Evolutionary conservation across 2,113 vertebrate species (phyloP), one percentile per base, ranked within the genome.

Genomic region (Scophthalmus maximus): DNA sequence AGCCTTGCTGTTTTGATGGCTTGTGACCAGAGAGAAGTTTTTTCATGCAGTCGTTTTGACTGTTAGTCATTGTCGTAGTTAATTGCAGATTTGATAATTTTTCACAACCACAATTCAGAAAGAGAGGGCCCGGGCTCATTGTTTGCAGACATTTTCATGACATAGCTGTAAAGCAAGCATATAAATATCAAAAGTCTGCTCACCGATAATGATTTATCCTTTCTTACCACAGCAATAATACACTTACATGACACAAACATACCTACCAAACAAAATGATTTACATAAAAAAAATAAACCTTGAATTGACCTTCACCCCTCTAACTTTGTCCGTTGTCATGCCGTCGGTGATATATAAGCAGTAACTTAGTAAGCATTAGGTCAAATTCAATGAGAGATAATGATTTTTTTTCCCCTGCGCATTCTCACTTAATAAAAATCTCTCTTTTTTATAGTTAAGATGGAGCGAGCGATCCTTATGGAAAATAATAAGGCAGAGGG

Each of bases 1-100:
- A 81, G 42, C 82, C 64, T 84, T 80, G 81, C 72, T 74, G 84
- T 88, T 73, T 85, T 56, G 50, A 60, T 86, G 87, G 79, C 82
- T 69, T 42, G 29, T 8, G 22, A 87, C 87, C 77, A 81, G 49
- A 27, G 57, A 52, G 52, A 67, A 65, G 58, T n/a, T n/a, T 79
- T 70, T 51, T 72, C 61, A 73, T 80, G 69, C 60, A 73, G 32
- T 38, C 10, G 1, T 22, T 53, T n/a, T 11, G 8, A 32, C 12
- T 36, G 20, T 57, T 59, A 20, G 68, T 42, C 26, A 50, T 30
- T 3, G 1, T 22, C 30, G 7, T 25, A 38, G 49, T 30, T 55
- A 78, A 60, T 47, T 51, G 47, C 40, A 18, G 59, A 66, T 82
- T 79, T 68, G 62, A 71, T 79, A 64, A 63, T 62, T 72, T 58